phyloP scores from a whole-genome alignment of 1,140 invertebrate genomes.

The Drosophila ambigua region DNA sequence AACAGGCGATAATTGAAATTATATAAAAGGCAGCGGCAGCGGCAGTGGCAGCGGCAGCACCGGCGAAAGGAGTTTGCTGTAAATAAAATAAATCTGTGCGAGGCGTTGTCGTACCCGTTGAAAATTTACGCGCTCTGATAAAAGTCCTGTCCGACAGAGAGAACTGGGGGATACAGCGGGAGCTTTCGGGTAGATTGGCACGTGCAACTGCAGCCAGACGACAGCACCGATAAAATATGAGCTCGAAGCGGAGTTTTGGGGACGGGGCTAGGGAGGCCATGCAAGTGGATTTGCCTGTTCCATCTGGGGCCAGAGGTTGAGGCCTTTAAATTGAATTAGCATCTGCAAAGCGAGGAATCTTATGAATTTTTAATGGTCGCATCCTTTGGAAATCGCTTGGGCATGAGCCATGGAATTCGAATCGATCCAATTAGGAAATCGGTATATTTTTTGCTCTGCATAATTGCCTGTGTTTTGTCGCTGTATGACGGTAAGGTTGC shows the following conservation, averaged over 20 bases:
- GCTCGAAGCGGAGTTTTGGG: slow-evolving; percentile 25
- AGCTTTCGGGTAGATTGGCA: slow-evolving; percentile 44
- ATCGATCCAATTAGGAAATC: slow-evolving; percentile 78
- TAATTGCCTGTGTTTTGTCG: slow-evolving; percentile 48
- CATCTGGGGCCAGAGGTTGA: neutral
- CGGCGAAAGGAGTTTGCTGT: slow-evolving; percentile 20
- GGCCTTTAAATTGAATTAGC: slow-evolving; percentile 75
- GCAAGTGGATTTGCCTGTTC: slow-evolving; percentile 45
- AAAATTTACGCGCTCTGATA: slow-evolving; percentile 70
- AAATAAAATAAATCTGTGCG: slow-evolving; percentile 79
- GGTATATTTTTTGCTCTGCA: slow-evolving; percentile 43
- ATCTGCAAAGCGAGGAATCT: slow-evolving; percentile 38
- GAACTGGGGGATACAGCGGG: neutral
- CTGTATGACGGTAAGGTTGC: slow-evolving; percentile 43
- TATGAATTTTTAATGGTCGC: slow-evolving; percentile 70
- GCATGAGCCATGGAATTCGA: slow-evolving; percentile 25
- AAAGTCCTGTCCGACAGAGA: slow-evolving; percentile 44
- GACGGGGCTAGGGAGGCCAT: slow-evolving; percentile 1
- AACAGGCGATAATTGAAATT: slow-evolving; percentile 81
- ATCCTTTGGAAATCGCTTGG: slow-evolving; percentile 25
- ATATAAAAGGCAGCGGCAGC: slow-evolving; percentile 53
- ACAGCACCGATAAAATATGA: slow-evolving; percentile 71
- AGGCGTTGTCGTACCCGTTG: slow-evolving; percentile 47
- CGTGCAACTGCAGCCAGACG: slow-evolving; percentile 73
- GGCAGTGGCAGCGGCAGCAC: slow-evolving; percentile 18